Conservation (phyloP, 1,140 invertebrate species). For the Caerostris darwini region DNA sequence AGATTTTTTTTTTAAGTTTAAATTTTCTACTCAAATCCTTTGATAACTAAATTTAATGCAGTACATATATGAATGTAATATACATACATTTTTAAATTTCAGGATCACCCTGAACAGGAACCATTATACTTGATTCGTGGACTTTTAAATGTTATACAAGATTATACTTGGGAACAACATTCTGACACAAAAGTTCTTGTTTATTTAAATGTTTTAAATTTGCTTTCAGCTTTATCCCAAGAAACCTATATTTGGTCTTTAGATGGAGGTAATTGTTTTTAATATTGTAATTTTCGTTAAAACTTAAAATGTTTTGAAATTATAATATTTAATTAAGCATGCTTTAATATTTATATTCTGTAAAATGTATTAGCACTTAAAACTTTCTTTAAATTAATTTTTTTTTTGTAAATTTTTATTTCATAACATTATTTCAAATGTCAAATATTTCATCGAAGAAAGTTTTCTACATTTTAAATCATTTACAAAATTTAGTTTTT, state of each 20-base stretch:
- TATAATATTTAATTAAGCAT: not conserved
- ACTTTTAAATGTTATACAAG: constrained; percentile 88
- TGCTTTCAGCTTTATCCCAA: constrained; percentile 88
- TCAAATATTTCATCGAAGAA: too few relatives aligned
- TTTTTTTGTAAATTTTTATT: too few relatives aligned
- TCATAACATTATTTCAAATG: too few relatives aligned
- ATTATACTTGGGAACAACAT: constrained; percentile 86
- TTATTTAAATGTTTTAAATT: constrained; percentile 88
- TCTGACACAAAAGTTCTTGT: constrained; percentile 84
- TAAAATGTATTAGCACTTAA: too few relatives aligned
- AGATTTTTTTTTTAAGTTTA: too few relatives aligned
- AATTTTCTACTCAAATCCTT: too few relatives aligned
- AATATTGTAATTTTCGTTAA: not conserved
- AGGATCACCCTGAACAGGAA: constrained; percentile 93
- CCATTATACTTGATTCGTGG: constrained; percentile 89
- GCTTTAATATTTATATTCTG: not conserved
- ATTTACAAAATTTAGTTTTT: not conserved
- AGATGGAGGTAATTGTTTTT: constrained; percentile 86
- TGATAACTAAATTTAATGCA: too few relatives aligned
- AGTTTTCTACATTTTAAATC: too few relatives aligned
- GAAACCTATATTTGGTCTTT: constrained; percentile 91
- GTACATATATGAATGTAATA: not conserved
- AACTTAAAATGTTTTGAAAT: too few relatives aligned
- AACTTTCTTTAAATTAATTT: too few relatives aligned
- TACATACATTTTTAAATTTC: constrained; percentile 67